Evolutionary conservation across 2,888 invertebrate species (phyloP).

Genomic region (Candidula unifasciata): DNA sequence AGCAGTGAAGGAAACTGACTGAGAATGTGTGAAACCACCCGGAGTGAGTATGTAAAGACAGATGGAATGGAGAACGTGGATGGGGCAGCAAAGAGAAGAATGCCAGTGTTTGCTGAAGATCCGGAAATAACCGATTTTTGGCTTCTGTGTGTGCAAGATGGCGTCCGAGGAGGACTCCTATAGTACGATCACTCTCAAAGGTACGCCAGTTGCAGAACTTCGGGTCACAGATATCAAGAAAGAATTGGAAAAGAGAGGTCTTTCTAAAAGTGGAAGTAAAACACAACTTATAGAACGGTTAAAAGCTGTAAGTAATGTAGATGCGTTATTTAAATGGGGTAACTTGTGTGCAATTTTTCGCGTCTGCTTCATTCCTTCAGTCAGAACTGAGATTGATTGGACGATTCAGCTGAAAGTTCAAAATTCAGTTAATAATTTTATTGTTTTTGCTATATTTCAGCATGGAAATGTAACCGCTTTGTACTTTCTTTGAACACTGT

Average conservation of each 20-base stretch:
- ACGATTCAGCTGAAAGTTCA: too few relatives aligned
- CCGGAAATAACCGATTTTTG: constrained; percentile 47
- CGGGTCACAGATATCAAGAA: constrained; percentile 79
- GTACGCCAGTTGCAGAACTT: constrained; percentile 77
- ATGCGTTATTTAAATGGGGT: not conserved
- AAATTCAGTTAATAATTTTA: too few relatives aligned
- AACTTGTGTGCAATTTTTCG: too few relatives aligned
- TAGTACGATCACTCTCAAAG: constrained; percentile 69
- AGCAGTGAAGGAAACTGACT: too few relatives aligned
- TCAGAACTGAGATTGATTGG: too few relatives aligned
- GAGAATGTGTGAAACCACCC: too few relatives aligned
- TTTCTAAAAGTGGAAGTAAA: constrained; percentile 79
- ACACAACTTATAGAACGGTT: constrained; percentile 78
- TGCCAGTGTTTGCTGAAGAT: constrained; percentile 18
- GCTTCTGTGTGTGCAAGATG: constrained; percentile 68
- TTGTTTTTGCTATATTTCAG: too few relatives aligned
- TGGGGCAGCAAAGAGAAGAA: not conserved
- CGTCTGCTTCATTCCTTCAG: too few relatives aligned
- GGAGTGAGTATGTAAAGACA: too few relatives aligned
- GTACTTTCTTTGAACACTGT: too few relatives aligned
- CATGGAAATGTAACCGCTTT: too few relatives aligned
- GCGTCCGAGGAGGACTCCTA: constrained; percentile 74
- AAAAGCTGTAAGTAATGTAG: constrained; percentile 70
- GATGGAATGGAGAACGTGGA: not conserved
- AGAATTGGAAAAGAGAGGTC: constrained; percentile 79